These are phyloP conservation scores for Hypothenemus hampei DNA, from an alignment of 1,140 invertebrate species.

Conservation along the genomic window DNA sequence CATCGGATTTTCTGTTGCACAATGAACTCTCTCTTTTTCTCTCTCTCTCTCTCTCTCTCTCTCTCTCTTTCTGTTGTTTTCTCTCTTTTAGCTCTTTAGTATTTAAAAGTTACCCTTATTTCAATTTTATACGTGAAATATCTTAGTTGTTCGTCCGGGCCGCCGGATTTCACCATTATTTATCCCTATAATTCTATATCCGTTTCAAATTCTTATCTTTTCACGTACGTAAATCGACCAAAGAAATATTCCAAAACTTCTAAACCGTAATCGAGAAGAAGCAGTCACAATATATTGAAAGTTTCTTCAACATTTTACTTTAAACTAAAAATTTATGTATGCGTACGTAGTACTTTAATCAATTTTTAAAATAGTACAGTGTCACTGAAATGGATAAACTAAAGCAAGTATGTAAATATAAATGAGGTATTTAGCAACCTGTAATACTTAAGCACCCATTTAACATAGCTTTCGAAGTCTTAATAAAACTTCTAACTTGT, in stretches of 20 bases:
- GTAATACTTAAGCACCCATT: no score
- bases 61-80: background rate
- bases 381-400: no score
- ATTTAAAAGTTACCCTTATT: background rate
- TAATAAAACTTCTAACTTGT: no score
- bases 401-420: no score
- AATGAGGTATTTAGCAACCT: no score
- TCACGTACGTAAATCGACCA: constrained; percentile 8
- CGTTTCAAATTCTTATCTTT: constrained; percentile 14
- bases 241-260: constrained; percentile 16
- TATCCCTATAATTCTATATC: constrained; percentile 14
- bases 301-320: no score
- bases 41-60: background rate
- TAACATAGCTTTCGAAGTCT: no score
- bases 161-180: constrained; percentile 6
- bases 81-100: background rate
- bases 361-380: no score
- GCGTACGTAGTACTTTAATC: no score
- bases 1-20: background rate
- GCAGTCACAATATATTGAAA: constrained; percentile 3
- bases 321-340: no score
- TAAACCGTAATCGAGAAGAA: constrained; percentile 3
- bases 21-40: background rate
- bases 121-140: background rate
- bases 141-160: background rate